Conservation (phyloP, 1,140 invertebrate species). For the Brachionus koreanus region DNA sequence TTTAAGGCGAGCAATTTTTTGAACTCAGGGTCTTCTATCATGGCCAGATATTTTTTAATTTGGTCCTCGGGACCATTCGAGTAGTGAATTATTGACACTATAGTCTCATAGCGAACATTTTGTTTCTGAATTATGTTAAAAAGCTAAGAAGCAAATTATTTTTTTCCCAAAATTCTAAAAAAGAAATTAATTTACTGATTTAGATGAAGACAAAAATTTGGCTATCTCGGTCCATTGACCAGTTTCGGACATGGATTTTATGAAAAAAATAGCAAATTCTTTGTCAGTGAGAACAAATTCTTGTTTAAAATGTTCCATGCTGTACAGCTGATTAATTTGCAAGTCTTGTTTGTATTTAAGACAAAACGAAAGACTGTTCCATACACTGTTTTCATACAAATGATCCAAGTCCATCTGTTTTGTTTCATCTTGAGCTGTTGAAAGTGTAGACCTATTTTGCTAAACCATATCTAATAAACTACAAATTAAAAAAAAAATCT, state of each 20-base stretch:
- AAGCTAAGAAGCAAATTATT: not conserved
- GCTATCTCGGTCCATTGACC: slow-evolving; percentile 3
- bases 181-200: not conserved
- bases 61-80: not conserved
- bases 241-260: slow-evolving; percentile 11
- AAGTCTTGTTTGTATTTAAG: not conserved
- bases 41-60: slow-evolving; percentile 1
- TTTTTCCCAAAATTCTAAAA: not conserved
- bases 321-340: not conserved
- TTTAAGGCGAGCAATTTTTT: not conserved
- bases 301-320: slow-evolving; percentile 21
- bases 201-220: not conserved
- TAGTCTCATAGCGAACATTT: slow-evolving; percentile 13
- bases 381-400: not conserved
- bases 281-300: not conserved
- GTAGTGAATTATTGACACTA: not conserved
- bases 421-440: not conserved
- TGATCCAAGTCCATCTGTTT: not conserved
- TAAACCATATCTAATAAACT: no score
- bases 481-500: not conserved
- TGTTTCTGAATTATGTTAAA: slow-evolving; percentile 17
- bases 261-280: slow-evolving; percentile 3
- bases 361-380: not conserved
- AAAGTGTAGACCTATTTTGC: not conserved
- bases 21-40: not conserved